Evolutionary conservation across 2,113 vertebrate genomes (phyloP), one percentile per base, ranked within the genome.

Genomic region (mouse (Mus musculus)): DNA sequence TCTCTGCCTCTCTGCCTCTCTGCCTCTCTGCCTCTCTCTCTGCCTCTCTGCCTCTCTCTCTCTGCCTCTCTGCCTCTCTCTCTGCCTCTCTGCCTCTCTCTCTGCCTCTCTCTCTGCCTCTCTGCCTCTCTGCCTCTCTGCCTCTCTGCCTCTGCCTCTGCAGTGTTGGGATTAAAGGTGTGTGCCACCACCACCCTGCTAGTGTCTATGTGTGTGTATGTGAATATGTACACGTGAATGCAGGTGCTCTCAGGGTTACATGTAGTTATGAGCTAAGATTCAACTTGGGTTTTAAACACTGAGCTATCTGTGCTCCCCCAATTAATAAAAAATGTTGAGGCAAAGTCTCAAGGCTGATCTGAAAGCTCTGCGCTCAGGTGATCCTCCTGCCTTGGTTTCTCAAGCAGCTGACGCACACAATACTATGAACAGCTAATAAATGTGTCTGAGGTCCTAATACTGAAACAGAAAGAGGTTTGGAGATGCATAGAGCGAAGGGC

Each of bases 401-500:
- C 5, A 16, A 59, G 59, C 30, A 85, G 30, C 67, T 73, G 5
- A 33, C 46, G 14, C n/a, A 24, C 22, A n/a, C 12, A 6, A 8
- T 46, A 14, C n/a, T 24, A 17, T n/a, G 46, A 2, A 28, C 33
- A 67, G 59, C 28, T 30, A 56, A 54, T n/a, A 86, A 26, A 42
- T 42, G 85, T 54, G 76, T 87, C 30, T 93, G n/a, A 93, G 39
- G 20, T 17, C 76, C 30, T 80, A 46, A 14, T 1, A 52, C 89
- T 88, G 22, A 94, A 92, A 95, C 46, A 36, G 5, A 24, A 86
- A 69, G 89, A 77, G 30, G 81, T 59, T 96, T 93, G 54, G 28
- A 76, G 75, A 73, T 71, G 42, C 61, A 52, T 71, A 36, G 39
- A 89, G 30, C 1, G n/a, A 81, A 52, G 46, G 54, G 2, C 76